Conservation (phyloP, 2,113 vertebrate species). For the Centropus unirufus region DNA sequence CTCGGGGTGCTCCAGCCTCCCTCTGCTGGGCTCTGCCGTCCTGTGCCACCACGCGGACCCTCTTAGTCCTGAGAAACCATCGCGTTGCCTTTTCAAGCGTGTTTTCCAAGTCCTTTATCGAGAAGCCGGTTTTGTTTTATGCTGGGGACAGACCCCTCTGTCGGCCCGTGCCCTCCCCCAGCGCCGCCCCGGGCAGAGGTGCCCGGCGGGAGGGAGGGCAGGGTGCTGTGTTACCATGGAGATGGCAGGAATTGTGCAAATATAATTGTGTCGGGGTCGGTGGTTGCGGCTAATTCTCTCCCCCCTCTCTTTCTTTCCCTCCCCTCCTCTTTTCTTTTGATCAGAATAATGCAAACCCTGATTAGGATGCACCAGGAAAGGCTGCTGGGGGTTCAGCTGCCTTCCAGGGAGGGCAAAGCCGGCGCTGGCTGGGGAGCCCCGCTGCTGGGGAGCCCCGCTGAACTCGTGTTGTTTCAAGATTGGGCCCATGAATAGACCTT, state of each 20-base stretch:
- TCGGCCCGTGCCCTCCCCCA: not conserved
- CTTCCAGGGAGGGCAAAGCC: not conserved
- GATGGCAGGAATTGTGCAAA: constrained; percentile 62
- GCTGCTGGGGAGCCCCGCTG: not conserved
- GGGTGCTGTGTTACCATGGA: constrained; percentile 22
- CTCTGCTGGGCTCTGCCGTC: not conserved
- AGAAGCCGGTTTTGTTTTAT: not conserved
- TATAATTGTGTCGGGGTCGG: constrained; percentile 35
- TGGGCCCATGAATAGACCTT: not conserved
- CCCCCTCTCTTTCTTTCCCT: not conserved
- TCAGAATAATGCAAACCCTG: constrained; percentile 42
- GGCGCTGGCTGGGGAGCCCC: not conserved
- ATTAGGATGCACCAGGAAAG: constrained; percentile 52
- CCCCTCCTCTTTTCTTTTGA: constrained; percentile 28
- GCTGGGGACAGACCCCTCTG: not conserved
- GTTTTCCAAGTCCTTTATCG: not conserved
- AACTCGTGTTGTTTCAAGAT: not conserved
- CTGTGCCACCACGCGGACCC: not conserved
- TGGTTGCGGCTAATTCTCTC: constrained; percentile 46
- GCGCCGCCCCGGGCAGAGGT: not conserved
- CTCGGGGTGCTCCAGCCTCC: not conserved
- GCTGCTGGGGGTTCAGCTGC: constrained; percentile 15
- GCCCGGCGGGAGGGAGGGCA: not conserved
- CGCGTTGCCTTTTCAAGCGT: not conserved
- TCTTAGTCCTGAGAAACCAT: not conserved